phyloP scores from a whole-genome alignment of 2,113 vertebrate genomes.

The Trichomycterus rosablanca region DNA sequence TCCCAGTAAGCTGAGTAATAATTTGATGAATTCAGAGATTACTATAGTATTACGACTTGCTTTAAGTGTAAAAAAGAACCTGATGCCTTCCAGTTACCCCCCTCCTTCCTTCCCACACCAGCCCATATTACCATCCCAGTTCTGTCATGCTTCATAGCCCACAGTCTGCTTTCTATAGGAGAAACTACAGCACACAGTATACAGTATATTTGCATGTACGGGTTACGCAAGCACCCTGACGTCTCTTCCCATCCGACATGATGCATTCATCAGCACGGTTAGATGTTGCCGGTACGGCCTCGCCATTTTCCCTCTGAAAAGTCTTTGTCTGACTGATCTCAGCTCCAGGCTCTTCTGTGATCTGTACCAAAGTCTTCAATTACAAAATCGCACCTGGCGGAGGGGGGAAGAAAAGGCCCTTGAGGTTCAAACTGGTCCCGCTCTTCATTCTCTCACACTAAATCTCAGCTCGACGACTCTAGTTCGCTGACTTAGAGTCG shows the following conservation, averaged over 20 bases:
- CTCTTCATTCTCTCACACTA: not conserved
- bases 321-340: slow-evolving; percentile 48
- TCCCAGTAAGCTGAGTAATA: no score
- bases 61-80: no score
- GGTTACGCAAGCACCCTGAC: not conserved
- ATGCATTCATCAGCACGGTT: not conserved
- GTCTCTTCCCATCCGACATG: not conserved
- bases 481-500: no score
- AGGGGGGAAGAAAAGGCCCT: slow-evolving; percentile 17
- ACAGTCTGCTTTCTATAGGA: not conserved
- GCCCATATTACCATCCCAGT: not conserved
- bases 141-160: slow-evolving; percentile 8
- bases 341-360: slow-evolving; percentile 53
- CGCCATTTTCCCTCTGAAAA: slow-evolving; percentile 16
- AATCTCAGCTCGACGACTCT: not conserved
- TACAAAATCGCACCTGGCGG: slow-evolving; percentile 53
- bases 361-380: slow-evolving; percentile 47
- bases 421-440: slow-evolving; percentile 24
- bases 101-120: not conserved
- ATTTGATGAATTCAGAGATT: no score
- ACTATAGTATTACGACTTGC: no score
- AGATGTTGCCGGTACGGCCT: slow-evolving; percentile 3
- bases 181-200: not conserved
- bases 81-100: slow-evolving; percentile 24
- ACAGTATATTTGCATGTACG: slow-evolving; percentile 4